Percentiles rank a stretch among this genome's conserved stretches.
phyloP scores from a whole-genome alignment of 2,797 vertebrate genomes.

The Clamator glandarius region DNA sequence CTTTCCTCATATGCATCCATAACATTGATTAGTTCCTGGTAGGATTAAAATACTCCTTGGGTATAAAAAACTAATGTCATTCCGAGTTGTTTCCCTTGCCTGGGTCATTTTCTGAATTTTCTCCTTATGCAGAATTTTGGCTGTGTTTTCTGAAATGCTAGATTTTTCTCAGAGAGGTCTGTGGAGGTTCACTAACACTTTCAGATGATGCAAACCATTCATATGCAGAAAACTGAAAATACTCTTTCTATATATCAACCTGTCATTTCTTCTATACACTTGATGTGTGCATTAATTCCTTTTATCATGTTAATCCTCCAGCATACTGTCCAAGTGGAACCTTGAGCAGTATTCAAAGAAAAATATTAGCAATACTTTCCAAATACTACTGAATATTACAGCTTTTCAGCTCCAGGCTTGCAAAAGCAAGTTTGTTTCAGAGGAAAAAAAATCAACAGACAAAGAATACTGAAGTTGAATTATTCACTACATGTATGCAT shows the following conservation, averaged over 20 bases:
- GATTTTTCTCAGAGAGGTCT: background rate
- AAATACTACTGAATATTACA: background rate
- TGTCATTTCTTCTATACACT: background rate
- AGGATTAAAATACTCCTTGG: background rate
- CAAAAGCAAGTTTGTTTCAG: background rate
- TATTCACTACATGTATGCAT: background rate
- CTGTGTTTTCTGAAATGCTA: background rate
- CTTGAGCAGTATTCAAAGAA: background rate
- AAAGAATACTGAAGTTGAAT: background rate
- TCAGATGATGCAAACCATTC: background rate
- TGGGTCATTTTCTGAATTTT: background rate
- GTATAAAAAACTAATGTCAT: background rate
- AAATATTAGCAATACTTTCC: background rate
- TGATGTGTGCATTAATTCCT: background rate
- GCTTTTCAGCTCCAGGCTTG: background rate
- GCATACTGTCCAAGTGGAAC: background rate
- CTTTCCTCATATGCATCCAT: background rate
- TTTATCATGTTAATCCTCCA: background rate
- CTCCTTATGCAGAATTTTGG: background rate
- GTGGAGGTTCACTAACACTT: background rate
- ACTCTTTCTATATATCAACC: background rate
- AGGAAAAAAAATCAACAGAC: background rate
- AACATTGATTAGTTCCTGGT: background rate
- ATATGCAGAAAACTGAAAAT: background rate
- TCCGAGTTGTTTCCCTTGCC: background rate